Conservation (phyloP, 2,888 invertebrate genomes). For the Drosophila conformis region DNA sequence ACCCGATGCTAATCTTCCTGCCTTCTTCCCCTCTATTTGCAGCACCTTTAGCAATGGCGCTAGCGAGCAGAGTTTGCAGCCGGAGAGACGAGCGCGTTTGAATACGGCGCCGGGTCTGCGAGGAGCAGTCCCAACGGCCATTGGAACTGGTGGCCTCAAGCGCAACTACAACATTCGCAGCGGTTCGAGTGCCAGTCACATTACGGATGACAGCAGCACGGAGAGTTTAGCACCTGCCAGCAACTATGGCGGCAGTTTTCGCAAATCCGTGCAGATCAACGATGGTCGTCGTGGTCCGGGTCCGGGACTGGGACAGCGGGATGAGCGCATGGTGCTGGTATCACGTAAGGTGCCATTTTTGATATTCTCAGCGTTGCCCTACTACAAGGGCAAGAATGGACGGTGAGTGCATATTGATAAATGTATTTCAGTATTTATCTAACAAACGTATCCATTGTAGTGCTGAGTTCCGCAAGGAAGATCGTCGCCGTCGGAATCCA, state of each 20-base stretch:
- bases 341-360: slow-evolving; percentile 92
- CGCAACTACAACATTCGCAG: slow-evolving; percentile 79
- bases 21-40: slow-evolving; percentile 24
- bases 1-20: slow-evolving; percentile 29
- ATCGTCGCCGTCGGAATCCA: slow-evolving; percentile 91
- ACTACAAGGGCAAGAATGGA: slow-evolving; percentile 89
- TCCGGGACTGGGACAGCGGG: slow-evolving; percentile 87
- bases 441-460: slow-evolving; percentile 75
- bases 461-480: slow-evolving; percentile 90
- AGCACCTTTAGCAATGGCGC: slow-evolving; percentile 85
- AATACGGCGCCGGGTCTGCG: slow-evolving; percentile 84
- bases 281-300: slow-evolving; percentile 86
- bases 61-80: slow-evolving; percentile 74
- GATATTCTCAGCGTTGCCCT: slow-evolving; percentile 95
- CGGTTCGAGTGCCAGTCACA: slow-evolving; percentile 81
- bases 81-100: slow-evolving; percentile 83
- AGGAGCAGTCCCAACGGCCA: slow-evolving; percentile 46
- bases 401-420: slow-evolving; percentile 85
- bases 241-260: slow-evolving; percentile 70
- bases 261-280: slow-evolving; percentile 83
- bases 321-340: slow-evolving; percentile 93
- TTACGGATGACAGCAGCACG: slow-evolving; percentile 88
- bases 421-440: neutral
- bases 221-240: slow-evolving; percentile 90
- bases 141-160: slow-evolving; percentile 67